Percentiles rank a stretch among this genome's conserved stretches.
phyloP scores from a whole-genome alignment of 1,140 invertebrate species.

The Drosophila tani region DNA sequence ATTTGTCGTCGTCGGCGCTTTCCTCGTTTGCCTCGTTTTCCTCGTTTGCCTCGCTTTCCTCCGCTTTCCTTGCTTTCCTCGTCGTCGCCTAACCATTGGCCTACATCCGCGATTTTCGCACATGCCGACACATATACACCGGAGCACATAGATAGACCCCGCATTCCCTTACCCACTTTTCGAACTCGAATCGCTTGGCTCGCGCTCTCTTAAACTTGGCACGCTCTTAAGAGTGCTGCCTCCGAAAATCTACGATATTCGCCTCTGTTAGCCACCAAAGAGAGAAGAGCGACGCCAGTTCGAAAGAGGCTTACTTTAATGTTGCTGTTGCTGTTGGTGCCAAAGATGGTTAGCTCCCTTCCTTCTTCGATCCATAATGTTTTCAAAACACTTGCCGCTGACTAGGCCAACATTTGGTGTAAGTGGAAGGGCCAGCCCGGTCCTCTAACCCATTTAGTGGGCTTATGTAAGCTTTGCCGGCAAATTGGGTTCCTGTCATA shows the following conservation, averaged over 20 bases:
- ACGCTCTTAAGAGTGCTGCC: conserved; percentile 50
- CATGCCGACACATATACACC: conserved; percentile 67
- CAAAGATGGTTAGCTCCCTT: conserved; percentile 1
- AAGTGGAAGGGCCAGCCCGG: background rate
- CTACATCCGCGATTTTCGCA: conserved; percentile 76
- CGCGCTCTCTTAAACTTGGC: conserved; percentile 67
- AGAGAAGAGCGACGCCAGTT: conserved; percentile 21
- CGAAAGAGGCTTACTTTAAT: conserved; percentile 32
- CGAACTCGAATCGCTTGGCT: conserved; percentile 53
- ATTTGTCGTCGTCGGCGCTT: conserved; percentile 49
- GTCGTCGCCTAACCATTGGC: conserved; percentile 75
- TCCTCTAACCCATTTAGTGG: conserved; percentile 24
- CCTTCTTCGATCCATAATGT: conserved; percentile 38
- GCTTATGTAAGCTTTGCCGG: conserved; percentile 41
- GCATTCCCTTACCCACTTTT: conserved; percentile 42
- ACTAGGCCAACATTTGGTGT: conserved; percentile 51
- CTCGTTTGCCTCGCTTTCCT: conserved; percentile 2
- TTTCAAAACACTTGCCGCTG: conserved; percentile 66
- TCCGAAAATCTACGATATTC: conserved; percentile 64
- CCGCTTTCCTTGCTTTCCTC: conserved; percentile 9
- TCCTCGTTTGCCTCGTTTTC: conserved; percentile 17
- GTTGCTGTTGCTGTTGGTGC: conserved; percentile 27
- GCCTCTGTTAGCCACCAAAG: conserved; percentile 37
- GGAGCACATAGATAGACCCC: background rate
- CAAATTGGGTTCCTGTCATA: conserved; percentile 39